Conservation (phyloP, 2,888 invertebrate genomes). For the Cancer borealis region DNA sequence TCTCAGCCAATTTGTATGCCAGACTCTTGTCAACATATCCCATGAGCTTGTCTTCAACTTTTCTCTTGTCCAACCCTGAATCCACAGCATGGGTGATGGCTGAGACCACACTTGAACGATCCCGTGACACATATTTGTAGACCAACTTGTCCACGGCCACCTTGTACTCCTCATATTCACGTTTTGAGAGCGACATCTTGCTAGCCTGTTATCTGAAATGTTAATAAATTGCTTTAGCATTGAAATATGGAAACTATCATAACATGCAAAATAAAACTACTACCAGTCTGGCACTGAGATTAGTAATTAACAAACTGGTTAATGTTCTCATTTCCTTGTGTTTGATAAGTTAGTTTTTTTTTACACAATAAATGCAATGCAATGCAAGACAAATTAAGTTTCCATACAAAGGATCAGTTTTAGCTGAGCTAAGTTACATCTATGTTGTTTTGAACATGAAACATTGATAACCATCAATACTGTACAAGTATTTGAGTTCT, state of each 20-base stretch:
- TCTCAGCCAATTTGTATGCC: conserved; percentile 76
- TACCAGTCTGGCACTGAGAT: neutral
- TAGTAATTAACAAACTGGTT: neutral
- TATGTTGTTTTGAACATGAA: neutral
- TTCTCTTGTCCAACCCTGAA: conserved; percentile 75
- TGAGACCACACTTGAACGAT: conserved; percentile 74
- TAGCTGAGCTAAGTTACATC: neutral
- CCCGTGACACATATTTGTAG: conserved; percentile 74
- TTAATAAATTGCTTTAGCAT: neutral
- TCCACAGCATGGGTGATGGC: conserved; percentile 74
- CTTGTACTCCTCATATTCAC: conserved; percentile 76
- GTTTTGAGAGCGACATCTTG: conserved; percentile 75
- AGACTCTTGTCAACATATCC: conserved; percentile 74
- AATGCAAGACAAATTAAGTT: neutral
- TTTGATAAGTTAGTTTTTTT: neutral
- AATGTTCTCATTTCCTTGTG: neutral
- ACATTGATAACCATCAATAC: too few species aligned
- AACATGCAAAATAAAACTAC: neutral
- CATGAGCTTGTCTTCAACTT: conserved; percentile 74
- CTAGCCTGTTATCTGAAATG: neutral
- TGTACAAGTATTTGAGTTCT: too few species aligned
- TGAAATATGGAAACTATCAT: neutral
- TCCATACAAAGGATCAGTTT: neutral
- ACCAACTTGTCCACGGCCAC: conserved; percentile 75
- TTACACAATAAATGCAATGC: neutral